Percentiles rank a stretch among this genome's conserved stretches.
phyloP scores from a whole-genome alignment of 1,140 invertebrate genomes.

The Lineus longissimus region DNA sequence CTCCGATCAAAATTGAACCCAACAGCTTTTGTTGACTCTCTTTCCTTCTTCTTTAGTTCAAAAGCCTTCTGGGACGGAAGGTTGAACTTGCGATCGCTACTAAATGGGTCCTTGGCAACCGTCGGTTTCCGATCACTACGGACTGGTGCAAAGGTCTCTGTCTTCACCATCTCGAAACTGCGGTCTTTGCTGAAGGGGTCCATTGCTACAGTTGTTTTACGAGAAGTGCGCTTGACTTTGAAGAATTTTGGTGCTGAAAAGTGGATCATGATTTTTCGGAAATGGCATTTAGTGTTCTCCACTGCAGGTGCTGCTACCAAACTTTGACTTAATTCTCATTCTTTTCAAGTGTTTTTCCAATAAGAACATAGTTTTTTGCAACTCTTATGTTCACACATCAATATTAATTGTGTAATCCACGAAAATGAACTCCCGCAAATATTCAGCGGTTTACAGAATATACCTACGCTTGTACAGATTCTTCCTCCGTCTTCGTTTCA shows the following conservation, averaged over 20 bases:
- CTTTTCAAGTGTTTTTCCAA: too few species aligned
- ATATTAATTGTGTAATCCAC: too few species aligned
- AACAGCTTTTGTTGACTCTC: constrained; percentile 26
- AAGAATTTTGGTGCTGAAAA: constrained; percentile 19
- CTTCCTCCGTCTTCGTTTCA: too few species aligned
- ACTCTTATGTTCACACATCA: too few species aligned
- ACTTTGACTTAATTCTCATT: too few species aligned
- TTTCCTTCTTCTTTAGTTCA: constrained; percentile 27
- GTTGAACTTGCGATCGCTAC: constrained; percentile 23
- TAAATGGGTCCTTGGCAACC: constrained; percentile 28
- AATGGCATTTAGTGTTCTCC: too few species aligned
- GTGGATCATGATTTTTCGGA: too few species aligned
- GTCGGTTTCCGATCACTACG: constrained; percentile 19
- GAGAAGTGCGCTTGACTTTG: constrained; percentile 19
- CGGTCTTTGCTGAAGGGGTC: constrained; percentile 33
- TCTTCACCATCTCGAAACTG: constrained; percentile 22
- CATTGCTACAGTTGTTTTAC: constrained; percentile 18
- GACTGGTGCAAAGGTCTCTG: constrained; percentile 23
- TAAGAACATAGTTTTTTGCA: too few species aligned
- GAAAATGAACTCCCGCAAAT: too few species aligned
- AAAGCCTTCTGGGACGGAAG: constrained; percentile 24
- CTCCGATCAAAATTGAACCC: constrained; percentile 18
- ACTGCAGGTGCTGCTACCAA: too few species aligned
- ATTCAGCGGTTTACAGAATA: too few species aligned
- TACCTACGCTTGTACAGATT: too few species aligned